Base-by-base conservation (phyloP, 2,113 vertebrate species). In the Pluvianellus socialis region DNA sequence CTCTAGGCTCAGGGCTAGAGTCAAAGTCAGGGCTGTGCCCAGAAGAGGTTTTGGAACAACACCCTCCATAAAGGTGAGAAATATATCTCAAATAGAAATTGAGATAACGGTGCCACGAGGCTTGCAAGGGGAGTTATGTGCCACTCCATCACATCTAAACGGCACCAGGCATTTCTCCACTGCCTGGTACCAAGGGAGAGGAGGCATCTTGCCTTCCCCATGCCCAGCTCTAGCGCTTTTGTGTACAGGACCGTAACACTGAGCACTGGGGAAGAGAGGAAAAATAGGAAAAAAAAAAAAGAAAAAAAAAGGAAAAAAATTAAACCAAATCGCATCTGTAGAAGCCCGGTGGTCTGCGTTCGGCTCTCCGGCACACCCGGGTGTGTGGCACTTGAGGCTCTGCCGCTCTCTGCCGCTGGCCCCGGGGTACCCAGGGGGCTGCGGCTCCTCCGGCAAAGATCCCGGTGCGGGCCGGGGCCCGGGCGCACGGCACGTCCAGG, bases 191-290 rank as follows among this genome's bases (percentile, higher is more conserved):
- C 50, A 12, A 35, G 21, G 62, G 3, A 74, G 22, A 58, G 8
- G 0, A 2, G 13, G 40, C 40, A 33, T 12, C 72, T 30, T 3
- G 0, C 67, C 45, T 50, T 61, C 71, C 53, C 22, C 15, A 1
- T 22, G 75, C n/a, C 53, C 71, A 52, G 13, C 17, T 30, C 53
- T 23, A 21, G 38, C 6, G 53, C 38, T 79, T 79, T 44, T 38
- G 30, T 52, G 77, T n/a, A 21, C 66, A 28, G 61, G n/a, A 62
- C 50, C 59, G 5, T 1, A 59, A 45, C 10, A n/a, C 45, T 10
- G 56, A 33, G 7, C 59, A 12, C 2, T 5, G 9, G 7, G 33
- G 7, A 4, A 4, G 24, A 5, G 22, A 5, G 18, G 7, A 8
- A 15, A 15, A 14, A 20, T 3, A 12, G 8, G 7, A 30, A 52